Evolutionary conservation across 2,888 invertebrate genomes (phyloP).

Genomic region (Amiota minor): DNA sequence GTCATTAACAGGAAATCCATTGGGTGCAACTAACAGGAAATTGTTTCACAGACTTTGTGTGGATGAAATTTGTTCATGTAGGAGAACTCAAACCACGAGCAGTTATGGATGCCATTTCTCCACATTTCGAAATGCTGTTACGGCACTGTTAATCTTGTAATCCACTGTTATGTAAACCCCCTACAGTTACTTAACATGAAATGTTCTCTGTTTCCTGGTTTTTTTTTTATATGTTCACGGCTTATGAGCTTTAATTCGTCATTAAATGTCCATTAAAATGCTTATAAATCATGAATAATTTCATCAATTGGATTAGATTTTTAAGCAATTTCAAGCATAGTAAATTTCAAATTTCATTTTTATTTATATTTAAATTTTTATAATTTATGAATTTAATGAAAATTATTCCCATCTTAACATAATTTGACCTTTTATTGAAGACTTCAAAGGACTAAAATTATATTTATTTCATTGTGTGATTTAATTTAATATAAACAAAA

Average conservation of each 20-base stretch:
- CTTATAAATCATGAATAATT: too few species aligned
- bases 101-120: background rate
- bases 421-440: too few species aligned
- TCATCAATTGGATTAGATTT: too few species aligned
- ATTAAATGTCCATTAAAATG: too few species aligned
- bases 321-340: conserved; percentile 48
- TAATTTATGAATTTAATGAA: too few species aligned
- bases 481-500: background rate
- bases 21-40: conserved; percentile 21
- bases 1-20: conserved; percentile 48
- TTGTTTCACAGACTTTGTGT: background rate
- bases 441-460: background rate
- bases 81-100: background rate
- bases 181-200: background rate
- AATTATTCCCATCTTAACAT: too few species aligned
- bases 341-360: background rate
- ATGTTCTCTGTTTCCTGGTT: too few species aligned
- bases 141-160: background rate
- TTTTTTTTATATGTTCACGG: too few species aligned
- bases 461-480: background rate
- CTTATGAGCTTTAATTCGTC: too few species aligned
- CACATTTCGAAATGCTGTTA: background rate
- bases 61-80: too few species aligned
- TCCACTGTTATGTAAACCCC: background rate
- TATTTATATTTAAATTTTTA: too few species aligned